Base-by-base conservation (phyloP, 2,888 invertebrate genomes). In the Spodoptera littoralis region DNA sequence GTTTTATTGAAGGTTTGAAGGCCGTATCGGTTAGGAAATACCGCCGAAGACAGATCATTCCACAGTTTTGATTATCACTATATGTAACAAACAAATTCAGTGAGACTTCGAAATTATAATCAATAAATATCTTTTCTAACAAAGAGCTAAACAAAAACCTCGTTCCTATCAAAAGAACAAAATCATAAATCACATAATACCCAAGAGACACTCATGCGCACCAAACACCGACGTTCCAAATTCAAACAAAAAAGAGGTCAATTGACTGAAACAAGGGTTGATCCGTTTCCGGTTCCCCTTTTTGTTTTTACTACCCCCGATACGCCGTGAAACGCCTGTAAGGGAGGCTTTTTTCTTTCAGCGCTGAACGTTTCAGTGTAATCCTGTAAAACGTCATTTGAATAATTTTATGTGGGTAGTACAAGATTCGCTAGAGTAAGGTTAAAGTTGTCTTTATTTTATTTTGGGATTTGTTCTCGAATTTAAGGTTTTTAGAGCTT, bases 281-380 rank as follows among this genome's bases (percentile, higher is more conserved):
- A 4, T 11, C 8, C 44, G 36, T 36, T 55, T 43, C 24, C 24
- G 41, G 11, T 18, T 13, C 24, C 42, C 47, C 36, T 36, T 50
- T 65, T 62, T 65, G 11, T 64, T 66, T 69, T 76, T 53, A 66
- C 45, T 57, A 55, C 22, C 43, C 2, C 42, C 63, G 62, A 70
- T 73, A 64, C 51, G 47, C 73, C 63, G 43, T 41, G 6, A 44
- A 47, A 54, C 58, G 63, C 57, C 57, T 24, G 22, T 51, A 60
- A 69, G 56, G 62, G 61, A 52, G 61, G 42, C 18, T 48, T 65
- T 55, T 3, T 50, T 61, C 55, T 60, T 58, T 53, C n/a, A 43
- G 42, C 43, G 45, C 27, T 54, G 36, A 36, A 44, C 24, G 13
- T 18, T 56, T 43, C 36, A 30, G 11, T 22, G 44, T 27, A 13